phyloP scores from a whole-genome alignment of 2,888 invertebrate species.

The Muscina levida region DNA sequence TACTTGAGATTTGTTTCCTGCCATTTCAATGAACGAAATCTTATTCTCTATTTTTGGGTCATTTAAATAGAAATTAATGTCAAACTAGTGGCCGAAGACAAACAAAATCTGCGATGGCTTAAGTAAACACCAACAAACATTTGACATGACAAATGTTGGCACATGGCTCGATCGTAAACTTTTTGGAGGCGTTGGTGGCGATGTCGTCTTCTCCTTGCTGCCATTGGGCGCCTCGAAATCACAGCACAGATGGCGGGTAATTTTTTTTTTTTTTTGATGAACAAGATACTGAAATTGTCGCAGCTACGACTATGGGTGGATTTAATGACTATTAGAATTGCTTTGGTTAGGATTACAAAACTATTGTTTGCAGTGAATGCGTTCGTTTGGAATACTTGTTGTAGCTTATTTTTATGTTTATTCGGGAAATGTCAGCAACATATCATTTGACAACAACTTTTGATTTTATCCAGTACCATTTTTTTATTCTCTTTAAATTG shows the following conservation, averaged over 20 bases:
- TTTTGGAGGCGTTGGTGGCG: background rate
- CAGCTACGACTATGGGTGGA: background rate
- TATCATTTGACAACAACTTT: too few relatives aligned
- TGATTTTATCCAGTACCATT: too few relatives aligned
- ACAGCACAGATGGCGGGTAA: too few relatives aligned
- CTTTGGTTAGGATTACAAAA: background rate
- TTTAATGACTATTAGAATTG: background rate
- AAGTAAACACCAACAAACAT: background rate
- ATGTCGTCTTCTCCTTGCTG: too few relatives aligned
- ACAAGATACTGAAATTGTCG: too few relatives aligned
- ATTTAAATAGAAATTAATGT: background rate
- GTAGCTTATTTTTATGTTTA: too few relatives aligned
- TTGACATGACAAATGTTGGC: constrained; percentile 11
- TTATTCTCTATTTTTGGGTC: too few relatives aligned
- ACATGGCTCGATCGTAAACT: background rate
- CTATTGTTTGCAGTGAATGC: background rate
- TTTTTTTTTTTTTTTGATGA: too few relatives aligned
- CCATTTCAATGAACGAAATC: too few relatives aligned
- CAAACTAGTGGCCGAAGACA: background rate
- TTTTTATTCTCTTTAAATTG: too few relatives aligned
- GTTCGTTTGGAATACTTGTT: background rate
- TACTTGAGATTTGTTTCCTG: constrained; percentile 11
- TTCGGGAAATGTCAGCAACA: too few relatives aligned
- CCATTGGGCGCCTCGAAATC: too few relatives aligned
- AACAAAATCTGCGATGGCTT: background rate